These are phyloP conservation scores for Fregata magnificens DNA, from an alignment of 2,113 vertebrate genomes.

Conservation along the genomic window DNA sequence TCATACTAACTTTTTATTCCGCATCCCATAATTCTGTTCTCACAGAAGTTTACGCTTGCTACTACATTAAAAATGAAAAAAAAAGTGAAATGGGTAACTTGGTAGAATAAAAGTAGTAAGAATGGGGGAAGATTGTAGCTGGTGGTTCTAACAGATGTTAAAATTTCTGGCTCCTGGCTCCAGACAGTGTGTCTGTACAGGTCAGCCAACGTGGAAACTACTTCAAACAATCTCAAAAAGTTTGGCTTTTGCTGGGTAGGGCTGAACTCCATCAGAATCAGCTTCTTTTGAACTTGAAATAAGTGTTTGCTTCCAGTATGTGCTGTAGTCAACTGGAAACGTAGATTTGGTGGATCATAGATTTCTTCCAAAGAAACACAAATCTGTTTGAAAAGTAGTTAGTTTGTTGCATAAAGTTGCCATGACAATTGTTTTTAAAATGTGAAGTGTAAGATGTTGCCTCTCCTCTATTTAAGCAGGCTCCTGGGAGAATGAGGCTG, in stretches of 20 bases:
- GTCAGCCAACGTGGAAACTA: conserved; percentile 6
- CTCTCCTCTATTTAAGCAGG: not conserved
- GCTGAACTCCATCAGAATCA: not conserved
- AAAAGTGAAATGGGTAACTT: not conserved
- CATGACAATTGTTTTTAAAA: not conserved
- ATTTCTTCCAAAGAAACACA: not conserved
- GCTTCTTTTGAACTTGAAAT: not conserved
- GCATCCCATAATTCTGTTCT: not conserved
- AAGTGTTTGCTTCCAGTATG: not conserved
- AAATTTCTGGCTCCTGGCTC: not conserved
- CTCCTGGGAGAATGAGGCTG: not conserved
- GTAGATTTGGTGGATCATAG: not conserved
- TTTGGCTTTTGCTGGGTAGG: not conserved
- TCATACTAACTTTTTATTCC: not conserved
- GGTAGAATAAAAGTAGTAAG: not conserved
- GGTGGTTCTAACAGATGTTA: not conserved
- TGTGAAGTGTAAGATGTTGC: not conserved
- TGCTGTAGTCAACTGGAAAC: not conserved
- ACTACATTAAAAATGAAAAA: not conserved
- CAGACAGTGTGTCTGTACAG: not conserved
- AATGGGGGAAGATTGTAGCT: not conserved
- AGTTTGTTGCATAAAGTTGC: not conserved
- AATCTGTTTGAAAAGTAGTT: not conserved
- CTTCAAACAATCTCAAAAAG: conserved; percentile 11
- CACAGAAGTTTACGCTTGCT: not conserved